Conservation (phyloP, 30 jellyfish, hydroid and myxozoan genomes). For the Pelagia noctiluca region DNA sequence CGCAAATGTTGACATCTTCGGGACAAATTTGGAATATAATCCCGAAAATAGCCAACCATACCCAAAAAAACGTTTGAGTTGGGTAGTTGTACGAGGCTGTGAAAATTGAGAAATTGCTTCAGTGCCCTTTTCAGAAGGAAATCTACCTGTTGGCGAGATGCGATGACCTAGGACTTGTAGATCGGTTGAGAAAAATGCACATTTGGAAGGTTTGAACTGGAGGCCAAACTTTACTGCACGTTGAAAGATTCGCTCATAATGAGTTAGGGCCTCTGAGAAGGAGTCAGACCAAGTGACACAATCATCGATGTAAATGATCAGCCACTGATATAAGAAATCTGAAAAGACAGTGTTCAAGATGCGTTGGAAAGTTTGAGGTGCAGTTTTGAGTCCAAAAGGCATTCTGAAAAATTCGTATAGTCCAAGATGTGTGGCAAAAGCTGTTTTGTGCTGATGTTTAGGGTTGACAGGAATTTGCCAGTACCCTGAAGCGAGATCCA, state of each 20-base stretch:
- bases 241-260: slow-evolving; percentile 4
- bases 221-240: slow-evolving; percentile 24
- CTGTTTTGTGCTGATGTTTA: slow-evolving; percentile 3
- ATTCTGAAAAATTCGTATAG: not conserved
- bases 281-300: no score
- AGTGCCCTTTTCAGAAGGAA: slow-evolving; percentile 6
- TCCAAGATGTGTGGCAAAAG: slow-evolving; percentile 27
- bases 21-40: slow-evolving; percentile 12
- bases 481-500: slow-evolving; percentile 26
- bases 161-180: slow-evolving; percentile 32
- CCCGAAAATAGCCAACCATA: slow-evolving; percentile 32
- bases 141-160: slow-evolving; percentile 36
- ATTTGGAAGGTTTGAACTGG: slow-evolving; percentile 44
- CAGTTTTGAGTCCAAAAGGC: slow-evolving; percentile 35
- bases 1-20: not conserved
- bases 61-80: slow-evolving; percentile 21
- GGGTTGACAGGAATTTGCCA: slow-evolving; percentile 35
- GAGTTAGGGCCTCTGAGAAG: slow-evolving; percentile 14
- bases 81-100: not conserved
- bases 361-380: slow-evolving; percentile 6
- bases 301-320: no score
- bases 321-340: slow-evolving; percentile 41
- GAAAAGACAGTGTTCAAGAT: slow-evolving; percentile 34
- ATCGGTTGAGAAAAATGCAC: not conserved
- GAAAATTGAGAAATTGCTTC: slow-evolving; percentile 7